Conservation (phyloP, 2,888 invertebrate species). For the Anarsia innoxiella region DNA sequence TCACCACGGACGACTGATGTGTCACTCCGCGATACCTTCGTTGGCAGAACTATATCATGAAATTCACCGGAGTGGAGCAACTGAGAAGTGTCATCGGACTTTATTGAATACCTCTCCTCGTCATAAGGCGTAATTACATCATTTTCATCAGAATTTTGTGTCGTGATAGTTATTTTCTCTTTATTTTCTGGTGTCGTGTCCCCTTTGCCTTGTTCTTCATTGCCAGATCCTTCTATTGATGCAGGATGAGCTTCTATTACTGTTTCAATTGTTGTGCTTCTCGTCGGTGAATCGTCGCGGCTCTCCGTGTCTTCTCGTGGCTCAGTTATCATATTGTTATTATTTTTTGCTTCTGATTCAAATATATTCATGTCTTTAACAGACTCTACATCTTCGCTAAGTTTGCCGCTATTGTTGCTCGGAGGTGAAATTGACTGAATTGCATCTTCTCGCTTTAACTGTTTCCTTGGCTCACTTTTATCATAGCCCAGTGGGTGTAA, state of each 20-base stretch:
- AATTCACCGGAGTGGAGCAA: slow-evolving; percentile 71
- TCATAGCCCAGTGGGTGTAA: slow-evolving; percentile 60
- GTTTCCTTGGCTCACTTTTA: slow-evolving; percentile 59
- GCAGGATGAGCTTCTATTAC: slow-evolving; percentile 25
- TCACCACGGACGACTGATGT: slow-evolving; percentile 70
- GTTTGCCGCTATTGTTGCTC: slow-evolving; percentile 61
- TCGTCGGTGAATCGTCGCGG: slow-evolving; percentile 27
- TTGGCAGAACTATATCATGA: slow-evolving; percentile 67
- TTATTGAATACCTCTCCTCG: slow-evolving; percentile 22
- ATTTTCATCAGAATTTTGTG: slow-evolving; percentile 49
- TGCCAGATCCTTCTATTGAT: too few species aligned
- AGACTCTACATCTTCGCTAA: slow-evolving; percentile 63
- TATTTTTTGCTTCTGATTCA: slow-evolving; percentile 22
- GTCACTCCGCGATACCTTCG: slow-evolving; percentile 58
- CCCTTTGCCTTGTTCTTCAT: slow-evolving; percentile 3
- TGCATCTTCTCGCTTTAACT: slow-evolving; percentile 68
- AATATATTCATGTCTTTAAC: slow-evolving; percentile 38
- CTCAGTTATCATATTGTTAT: slow-evolving; percentile 15
- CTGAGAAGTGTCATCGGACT: slow-evolving; percentile 27
- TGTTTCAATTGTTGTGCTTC: slow-evolving; percentile 29
- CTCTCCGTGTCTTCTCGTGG: slow-evolving; percentile 19
- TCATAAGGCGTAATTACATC: slow-evolving; percentile 56
- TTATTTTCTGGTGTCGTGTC: too few species aligned
- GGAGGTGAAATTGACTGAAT: slow-evolving; percentile 66
- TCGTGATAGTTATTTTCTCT: too few species aligned